These are phyloP conservation scores for Chymomyza fuscimana DNA, from an alignment of 2,888 invertebrate genomes.

Conservation along the genomic window DNA sequence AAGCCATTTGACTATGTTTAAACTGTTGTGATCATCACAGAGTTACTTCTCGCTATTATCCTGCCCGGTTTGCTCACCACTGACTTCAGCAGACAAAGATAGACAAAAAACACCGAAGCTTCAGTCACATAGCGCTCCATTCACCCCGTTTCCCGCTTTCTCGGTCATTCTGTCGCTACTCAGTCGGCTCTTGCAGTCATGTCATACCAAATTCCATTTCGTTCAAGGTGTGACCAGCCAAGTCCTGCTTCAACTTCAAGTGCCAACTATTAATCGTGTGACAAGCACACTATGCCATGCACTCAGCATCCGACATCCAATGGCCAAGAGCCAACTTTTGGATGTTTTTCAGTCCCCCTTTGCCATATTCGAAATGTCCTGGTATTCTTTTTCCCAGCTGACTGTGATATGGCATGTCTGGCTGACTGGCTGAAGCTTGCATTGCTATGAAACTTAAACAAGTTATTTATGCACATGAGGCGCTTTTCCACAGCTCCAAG, in stretches of 20 bases:
- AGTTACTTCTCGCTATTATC: too few relatives aligned
- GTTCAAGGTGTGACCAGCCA: conserved; percentile 49
- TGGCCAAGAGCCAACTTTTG: conserved; percentile 28
- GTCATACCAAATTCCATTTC: conserved; percentile 56
- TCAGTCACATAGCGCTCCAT: too few relatives aligned
- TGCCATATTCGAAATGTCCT: background rate
- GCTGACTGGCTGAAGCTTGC: background rate
- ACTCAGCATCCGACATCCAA: conserved; percentile 14
- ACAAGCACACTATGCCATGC: conserved; percentile 39
- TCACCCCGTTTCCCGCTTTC: too few relatives aligned
- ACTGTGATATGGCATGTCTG: background rate
- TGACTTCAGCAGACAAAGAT: too few relatives aligned
- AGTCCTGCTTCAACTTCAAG: conserved; percentile 35
- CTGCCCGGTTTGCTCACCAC: too few relatives aligned
- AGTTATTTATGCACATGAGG: conserved; percentile 70
- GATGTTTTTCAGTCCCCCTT: background rate
- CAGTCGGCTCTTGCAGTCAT: too few relatives aligned
- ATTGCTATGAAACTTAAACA: conserved; percentile 62
- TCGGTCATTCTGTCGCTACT: too few relatives aligned
- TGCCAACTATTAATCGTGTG: conserved; percentile 60
- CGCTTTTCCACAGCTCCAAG: conserved; percentile 45
- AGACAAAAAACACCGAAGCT: too few relatives aligned
- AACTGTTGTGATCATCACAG: too few relatives aligned
- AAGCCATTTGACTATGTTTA: too few relatives aligned
- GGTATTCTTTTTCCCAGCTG: background rate